Conservation (phyloP, 2,113 vertebrate genomes). For the Lepisosteus osseus region DNA sequence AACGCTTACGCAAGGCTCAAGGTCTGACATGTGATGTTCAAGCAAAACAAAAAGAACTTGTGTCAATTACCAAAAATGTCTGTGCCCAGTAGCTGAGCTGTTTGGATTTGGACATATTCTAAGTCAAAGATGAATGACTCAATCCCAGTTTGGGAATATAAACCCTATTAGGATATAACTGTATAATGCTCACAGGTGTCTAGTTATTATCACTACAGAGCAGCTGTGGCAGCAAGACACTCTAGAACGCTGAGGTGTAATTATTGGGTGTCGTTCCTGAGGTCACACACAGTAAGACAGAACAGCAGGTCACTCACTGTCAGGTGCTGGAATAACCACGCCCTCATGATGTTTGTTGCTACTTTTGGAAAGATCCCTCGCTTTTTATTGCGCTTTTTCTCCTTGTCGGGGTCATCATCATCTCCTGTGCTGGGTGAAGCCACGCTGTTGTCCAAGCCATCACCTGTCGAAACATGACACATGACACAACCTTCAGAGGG, state of each 20-base stretch:
- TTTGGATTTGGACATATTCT: background rate
- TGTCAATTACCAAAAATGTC: background rate
- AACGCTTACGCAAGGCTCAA: background rate
- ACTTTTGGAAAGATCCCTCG: slow-evolving; percentile 99
- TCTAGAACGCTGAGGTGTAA: slow-evolving; percentile 26
- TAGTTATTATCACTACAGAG: no score
- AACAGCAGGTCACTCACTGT: slow-evolving; percentile 80
- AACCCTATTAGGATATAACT: background rate
- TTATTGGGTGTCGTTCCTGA: background rate
- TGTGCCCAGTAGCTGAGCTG: background rate
- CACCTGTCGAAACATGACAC: slow-evolving; percentile 86
- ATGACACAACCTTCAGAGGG: slow-evolving; percentile 26
- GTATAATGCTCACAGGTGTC: background rate
- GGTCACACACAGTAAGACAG: slow-evolving; percentile 14
- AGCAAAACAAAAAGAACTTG: slow-evolving; percentile 49
- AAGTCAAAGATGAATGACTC: background rate
- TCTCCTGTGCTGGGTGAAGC: slow-evolving; percentile 98
- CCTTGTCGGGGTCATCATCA: slow-evolving; percentile 98
- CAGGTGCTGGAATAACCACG: slow-evolving; percentile 99
- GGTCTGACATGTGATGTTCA: background rate
- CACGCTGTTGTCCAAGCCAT: slow-evolving; percentile 99
- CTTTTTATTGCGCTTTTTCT: slow-evolving; percentile 99
- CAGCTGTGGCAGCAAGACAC: no score
- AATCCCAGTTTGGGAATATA: background rate
- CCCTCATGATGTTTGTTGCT: slow-evolving; percentile 99